Evolutionary conservation across 2,113 vertebrate species (phyloP).

Genomic region (Leuciscus idus): DNA sequence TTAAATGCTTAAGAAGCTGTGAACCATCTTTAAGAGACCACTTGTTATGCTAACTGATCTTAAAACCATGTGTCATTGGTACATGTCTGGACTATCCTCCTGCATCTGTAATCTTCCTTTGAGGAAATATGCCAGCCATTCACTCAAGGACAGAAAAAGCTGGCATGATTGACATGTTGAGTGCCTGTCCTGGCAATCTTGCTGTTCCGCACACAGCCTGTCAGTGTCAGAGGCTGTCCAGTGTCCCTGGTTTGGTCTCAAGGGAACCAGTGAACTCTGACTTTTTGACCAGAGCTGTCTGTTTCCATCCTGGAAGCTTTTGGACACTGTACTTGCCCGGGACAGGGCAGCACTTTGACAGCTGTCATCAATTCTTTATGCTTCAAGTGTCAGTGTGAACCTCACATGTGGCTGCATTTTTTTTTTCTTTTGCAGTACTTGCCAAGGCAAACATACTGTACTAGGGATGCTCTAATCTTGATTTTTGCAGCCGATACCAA

Average conservation of each 20-base stretch:
- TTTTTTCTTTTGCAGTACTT: not conserved
- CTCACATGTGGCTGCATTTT: not conserved
- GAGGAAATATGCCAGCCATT: not conserved
- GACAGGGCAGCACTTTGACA: not conserved
- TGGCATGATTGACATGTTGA: not conserved
- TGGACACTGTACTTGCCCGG: not conserved
- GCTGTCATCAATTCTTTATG: not conserved
- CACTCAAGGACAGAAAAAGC: not conserved
- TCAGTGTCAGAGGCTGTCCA: slow-evolving; percentile 21
- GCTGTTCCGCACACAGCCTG: slow-evolving; percentile 28
- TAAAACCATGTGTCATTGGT: not conserved
- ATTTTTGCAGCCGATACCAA: too few relatives aligned
- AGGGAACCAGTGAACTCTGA: slow-evolving; percentile 12
- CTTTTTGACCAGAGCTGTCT: slow-evolving; percentile 17
- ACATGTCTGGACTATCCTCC: not conserved
- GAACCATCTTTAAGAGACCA: not conserved
- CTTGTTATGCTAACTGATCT: not conserved
- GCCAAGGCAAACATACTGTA: not conserved
- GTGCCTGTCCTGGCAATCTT: slow-evolving; percentile 10
- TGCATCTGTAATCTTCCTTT: slow-evolving; percentile 8
- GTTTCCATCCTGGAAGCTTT: not conserved
- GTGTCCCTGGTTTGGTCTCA: slow-evolving; percentile 1
- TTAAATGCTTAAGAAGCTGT: not conserved
- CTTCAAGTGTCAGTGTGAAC: not conserved
- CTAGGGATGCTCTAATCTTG: too few relatives aligned